Percentiles rank a stretch among this genome's conserved stretches.
phyloP scores from a whole-genome alignment of 2,797 vertebrate species.

The Coccyzus lansbergi region DNA sequence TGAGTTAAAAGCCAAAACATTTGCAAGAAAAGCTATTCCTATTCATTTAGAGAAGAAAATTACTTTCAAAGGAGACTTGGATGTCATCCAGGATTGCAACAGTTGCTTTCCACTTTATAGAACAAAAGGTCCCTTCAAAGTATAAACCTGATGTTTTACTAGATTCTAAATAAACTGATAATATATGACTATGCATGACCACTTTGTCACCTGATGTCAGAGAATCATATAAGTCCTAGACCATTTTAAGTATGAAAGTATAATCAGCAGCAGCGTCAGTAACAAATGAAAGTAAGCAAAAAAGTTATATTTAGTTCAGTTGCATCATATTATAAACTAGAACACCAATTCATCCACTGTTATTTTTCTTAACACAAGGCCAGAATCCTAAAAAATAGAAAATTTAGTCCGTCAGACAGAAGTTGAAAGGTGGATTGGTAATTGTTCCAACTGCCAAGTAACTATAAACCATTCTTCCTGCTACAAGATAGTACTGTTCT shows the following conservation, averaged over 20 bases:
- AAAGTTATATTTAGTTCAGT: neutral
- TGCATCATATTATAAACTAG: neutral
- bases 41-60: neutral
- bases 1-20: neutral
- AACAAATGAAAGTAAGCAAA: neutral
- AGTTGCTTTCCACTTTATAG: neutral
- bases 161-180: neutral
- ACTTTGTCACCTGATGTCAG: neutral
- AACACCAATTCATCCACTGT: neutral
- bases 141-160: neutral
- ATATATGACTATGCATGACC: neutral
- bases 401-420: neutral
- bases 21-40: neutral
- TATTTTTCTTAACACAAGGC: neutral
- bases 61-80: neutral
- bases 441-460: neutral
- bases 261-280: neutral
- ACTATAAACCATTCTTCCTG: neutral
- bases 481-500: neutral
- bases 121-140: conserved; percentile 2
- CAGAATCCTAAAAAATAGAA: neutral
- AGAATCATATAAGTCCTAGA: neutral
- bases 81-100: conserved; percentile 10
- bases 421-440: neutral
- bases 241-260: neutral